Conservation (phyloP, 2,888 invertebrate genomes). For the Hipparchia sbordonii region DNA sequence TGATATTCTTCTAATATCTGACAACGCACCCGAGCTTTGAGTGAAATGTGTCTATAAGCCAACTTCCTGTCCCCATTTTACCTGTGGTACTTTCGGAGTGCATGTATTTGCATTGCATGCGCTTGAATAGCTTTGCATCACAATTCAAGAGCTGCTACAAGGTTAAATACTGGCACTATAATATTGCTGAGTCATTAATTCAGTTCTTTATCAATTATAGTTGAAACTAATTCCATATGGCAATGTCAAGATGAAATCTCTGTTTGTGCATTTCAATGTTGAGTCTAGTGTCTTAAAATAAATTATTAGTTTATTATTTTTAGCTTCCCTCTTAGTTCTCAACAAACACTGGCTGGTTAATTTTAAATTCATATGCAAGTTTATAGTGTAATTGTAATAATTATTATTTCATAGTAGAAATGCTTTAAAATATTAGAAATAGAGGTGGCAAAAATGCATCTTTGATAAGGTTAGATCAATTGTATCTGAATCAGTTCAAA, state of each 20-base stretch:
- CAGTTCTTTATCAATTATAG: not conserved
- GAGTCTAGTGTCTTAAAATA: not conserved
- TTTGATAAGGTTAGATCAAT: too few relatives aligned
- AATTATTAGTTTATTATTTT: not conserved
- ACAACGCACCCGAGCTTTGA: slow-evolving; percentile 56
- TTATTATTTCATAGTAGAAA: not conserved
- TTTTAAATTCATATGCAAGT: not conserved
- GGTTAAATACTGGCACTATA: not conserved
- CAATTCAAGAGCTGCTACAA: slow-evolving; percentile 5
- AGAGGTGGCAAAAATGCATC: too few relatives aligned
- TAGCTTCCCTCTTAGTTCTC: not conserved
- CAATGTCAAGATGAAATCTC: slow-evolving; percentile 2
- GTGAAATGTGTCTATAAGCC: slow-evolving; percentile 50
- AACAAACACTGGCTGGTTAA: not conserved
- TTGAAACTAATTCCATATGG: not conserved
- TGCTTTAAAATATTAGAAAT: not conserved
- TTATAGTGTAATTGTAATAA: not conserved
- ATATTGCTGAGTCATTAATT: slow-evolving; percentile 9
- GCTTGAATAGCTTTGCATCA: slow-evolving; percentile 49
- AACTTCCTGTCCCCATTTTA: slow-evolving; percentile 67
- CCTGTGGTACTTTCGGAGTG: slow-evolving; percentile 50
- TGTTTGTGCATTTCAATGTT: not conserved
- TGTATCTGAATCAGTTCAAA: too few relatives aligned
- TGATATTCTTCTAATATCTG: slow-evolving; percentile 52
- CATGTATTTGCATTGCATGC: slow-evolving; percentile 73